Conservation (phyloP, 53 echinoderm and acorn worm species). For the Pentamera pediparva region DNA sequence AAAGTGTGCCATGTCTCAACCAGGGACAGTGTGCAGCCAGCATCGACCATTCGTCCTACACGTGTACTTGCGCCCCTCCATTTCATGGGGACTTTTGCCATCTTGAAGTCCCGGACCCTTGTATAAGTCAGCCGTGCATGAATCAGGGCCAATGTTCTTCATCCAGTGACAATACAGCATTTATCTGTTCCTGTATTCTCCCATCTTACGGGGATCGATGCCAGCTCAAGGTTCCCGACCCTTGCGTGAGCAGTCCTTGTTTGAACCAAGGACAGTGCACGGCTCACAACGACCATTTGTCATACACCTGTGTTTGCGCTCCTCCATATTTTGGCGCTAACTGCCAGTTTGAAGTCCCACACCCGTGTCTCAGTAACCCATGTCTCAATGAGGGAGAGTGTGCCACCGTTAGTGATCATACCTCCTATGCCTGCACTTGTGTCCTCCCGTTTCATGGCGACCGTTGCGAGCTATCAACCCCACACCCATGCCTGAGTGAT, state of each 20-base stretch:
- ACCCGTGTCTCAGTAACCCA: conserved; percentile 64
- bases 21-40: conserved; percentile 41
- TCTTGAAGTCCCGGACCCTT: conserved; percentile 10
- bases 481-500: conserved; percentile 44
- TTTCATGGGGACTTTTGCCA: neutral
- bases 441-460: conserved; percentile 45
- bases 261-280: conserved; percentile 40
- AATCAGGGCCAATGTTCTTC: conserved; percentile 32
- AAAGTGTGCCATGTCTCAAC: conserved; percentile 51
- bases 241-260: conserved; percentile 70
- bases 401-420: conserved; percentile 29
- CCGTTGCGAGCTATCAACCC: conserved; percentile 41
- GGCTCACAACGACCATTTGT: conserved; percentile 3
- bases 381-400: conserved; percentile 71
- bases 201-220: conserved; percentile 52
- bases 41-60: neutral
- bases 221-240: conserved; percentile 37
- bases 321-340: conserved; percentile 40
- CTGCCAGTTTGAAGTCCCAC: conserved; percentile 6
- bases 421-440: conserved; percentile 53
- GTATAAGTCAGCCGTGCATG: conserved; percentile 46
- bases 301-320: conserved; percentile 51
- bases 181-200: conserved; percentile 41
- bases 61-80: neutral
- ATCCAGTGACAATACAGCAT: conserved; percentile 35